A percentile compares a stretch with the other conserved stretches of the same genome.
Conservation (phyloP, 2,797 vertebrate species). For the Iguana delicatissima region DNA sequence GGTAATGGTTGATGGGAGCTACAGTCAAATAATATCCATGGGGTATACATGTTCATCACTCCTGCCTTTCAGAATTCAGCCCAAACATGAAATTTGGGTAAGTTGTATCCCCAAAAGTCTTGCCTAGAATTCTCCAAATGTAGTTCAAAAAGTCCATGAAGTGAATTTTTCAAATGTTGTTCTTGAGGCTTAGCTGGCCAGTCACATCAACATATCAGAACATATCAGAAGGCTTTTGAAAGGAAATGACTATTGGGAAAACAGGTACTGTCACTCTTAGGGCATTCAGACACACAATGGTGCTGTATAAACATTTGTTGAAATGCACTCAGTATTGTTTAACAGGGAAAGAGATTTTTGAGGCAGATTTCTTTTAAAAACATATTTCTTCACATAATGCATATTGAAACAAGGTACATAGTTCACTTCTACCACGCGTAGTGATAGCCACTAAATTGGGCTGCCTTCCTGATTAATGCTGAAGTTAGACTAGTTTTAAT, state of each 20-base stretch:
- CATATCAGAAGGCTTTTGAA: conserved; percentile 33
- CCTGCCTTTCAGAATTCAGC: neutral
- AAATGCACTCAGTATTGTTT: neutral
- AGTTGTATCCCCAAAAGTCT: too few species aligned
- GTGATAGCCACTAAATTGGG: neutral
- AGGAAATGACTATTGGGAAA: conserved; percentile 21
- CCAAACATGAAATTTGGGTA: neutral
- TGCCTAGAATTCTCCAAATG: too few species aligned
- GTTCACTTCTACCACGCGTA: neutral
- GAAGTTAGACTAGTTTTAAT: too few species aligned
- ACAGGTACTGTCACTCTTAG: conserved; percentile 48
- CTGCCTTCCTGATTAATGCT: neutral
- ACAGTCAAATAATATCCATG: neutral
- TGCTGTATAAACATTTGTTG: neutral
- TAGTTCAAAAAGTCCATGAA: neutral
- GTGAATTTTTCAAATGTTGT: neutral
- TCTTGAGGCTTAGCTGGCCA: neutral
- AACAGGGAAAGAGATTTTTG: neutral
- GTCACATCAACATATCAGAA: conserved; percentile 2
- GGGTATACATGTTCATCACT: neutral
- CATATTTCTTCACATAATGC: too few species aligned
- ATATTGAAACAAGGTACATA: too few species aligned
- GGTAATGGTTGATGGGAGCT: neutral
- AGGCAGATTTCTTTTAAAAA: too few species aligned
- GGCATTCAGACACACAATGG: conserved; percentile 23